Conservation (phyloP, 2,113 vertebrate species). For the Poeciliopsis occidentalis region DNA sequence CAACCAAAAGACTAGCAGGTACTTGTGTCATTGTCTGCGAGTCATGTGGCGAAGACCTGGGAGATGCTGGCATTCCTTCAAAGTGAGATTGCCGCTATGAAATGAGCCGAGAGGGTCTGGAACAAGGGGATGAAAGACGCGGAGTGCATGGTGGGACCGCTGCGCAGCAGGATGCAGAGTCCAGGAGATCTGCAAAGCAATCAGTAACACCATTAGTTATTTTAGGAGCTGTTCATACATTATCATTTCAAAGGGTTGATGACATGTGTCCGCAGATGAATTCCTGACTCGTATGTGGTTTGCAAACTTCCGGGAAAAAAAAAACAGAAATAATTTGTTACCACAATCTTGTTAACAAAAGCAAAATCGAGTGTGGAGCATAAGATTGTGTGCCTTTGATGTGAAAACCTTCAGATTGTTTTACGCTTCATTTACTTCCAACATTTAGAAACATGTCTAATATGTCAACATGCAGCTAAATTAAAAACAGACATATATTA, state of each 20-base stretch:
- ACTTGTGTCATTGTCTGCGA: slow-evolving; percentile 55
- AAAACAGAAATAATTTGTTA: background rate
- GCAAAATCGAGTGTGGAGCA: slow-evolving; percentile 12
- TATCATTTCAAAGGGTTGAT: background rate
- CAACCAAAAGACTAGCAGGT: slow-evolving; percentile 48
- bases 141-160: slow-evolving; percentile 22
- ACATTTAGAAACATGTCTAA: slow-evolving; percentile 17
- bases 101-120: slow-evolving; percentile 67
- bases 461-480: slow-evolving; percentile 26
- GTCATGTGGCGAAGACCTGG: slow-evolving; percentile 33
- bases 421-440: slow-evolving; percentile 38
- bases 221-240: background rate
- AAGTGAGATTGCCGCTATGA: slow-evolving; percentile 51
- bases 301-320: background rate
- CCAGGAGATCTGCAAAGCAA: slow-evolving; percentile 25
- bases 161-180: slow-evolving; percentile 20
- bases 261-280: background rate
- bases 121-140: slow-evolving; percentile 51
- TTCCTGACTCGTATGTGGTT: no score
- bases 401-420: slow-evolving; percentile 25
- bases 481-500: slow-evolving; percentile 33
- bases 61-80: slow-evolving; percentile 60
- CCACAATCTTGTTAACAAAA: slow-evolving; percentile 10
- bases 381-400: slow-evolving; percentile 27
- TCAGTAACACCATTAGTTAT: background rate